Conservation (phyloP, 2,888 invertebrate genomes). For the Pyrrhosoma nymphula region DNA sequence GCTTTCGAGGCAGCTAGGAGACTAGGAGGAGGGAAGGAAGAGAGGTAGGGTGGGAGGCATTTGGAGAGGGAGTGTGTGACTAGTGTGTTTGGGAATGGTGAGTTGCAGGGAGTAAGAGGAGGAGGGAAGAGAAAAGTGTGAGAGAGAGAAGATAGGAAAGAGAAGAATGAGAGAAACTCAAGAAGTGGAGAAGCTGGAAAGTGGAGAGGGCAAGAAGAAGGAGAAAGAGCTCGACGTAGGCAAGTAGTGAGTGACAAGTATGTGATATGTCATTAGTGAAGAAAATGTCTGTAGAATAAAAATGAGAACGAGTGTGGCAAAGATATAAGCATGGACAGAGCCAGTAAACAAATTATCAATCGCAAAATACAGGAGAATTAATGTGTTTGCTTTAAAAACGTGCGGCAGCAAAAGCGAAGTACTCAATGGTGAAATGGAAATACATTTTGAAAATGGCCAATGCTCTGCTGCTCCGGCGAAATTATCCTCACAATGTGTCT, state of each 20-base stretch:
- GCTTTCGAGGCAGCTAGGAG: neutral
- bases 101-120: too few species aligned
- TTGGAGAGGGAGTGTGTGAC: neutral
- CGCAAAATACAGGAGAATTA: too few species aligned
- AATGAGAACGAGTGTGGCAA: too few species aligned
- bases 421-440: too few species aligned
- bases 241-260: neutral
- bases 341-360: too few species aligned
- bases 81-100: neutral
- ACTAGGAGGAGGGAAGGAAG: neutral
- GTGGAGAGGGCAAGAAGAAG: neutral
- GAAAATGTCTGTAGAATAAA: neutral
- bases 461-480: too few species aligned
- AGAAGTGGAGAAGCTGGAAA: too few species aligned
- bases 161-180: neutral
- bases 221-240: neutral
- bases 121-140: neutral
- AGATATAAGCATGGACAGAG: too few species aligned
- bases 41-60: neutral
- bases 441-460: too few species aligned
- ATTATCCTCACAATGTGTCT: too few species aligned
- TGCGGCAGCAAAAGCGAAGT: too few species aligned
- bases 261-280: neutral
- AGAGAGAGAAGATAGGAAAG: neutral
- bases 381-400: too few species aligned